Evolutionary conservation across 2,797 vertebrate genomes (phyloP).

Genomic region (Chaetodon trifasciatus): DNA sequence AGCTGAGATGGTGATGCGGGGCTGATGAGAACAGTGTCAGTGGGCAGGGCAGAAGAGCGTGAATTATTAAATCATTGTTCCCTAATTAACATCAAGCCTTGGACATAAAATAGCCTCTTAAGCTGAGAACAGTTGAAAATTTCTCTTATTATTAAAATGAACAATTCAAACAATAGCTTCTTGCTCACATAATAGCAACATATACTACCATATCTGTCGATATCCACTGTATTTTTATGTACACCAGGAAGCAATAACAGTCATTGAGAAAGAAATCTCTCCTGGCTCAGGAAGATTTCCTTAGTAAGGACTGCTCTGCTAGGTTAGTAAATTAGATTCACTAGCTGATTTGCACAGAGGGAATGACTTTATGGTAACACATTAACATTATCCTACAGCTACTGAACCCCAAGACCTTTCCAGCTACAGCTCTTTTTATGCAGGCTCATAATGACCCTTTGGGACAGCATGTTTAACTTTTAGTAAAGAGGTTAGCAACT

Average conservation of each 20-base stretch:
- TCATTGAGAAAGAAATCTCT: not conserved
- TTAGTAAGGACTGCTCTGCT: not conserved
- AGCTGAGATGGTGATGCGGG: slow-evolving; percentile 48
- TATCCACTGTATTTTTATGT: slow-evolving; percentile 11
- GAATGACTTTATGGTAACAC: slow-evolving; percentile 51
- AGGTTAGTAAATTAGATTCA: slow-evolving; percentile 3
- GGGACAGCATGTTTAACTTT: slow-evolving; percentile 43
- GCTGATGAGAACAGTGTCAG: slow-evolving; percentile 69
- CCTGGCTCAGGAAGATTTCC: not conserved
- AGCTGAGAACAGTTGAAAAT: slow-evolving; percentile 53
- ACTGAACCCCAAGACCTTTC: slow-evolving; percentile 61
- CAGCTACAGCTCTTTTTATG: slow-evolving; percentile 63
- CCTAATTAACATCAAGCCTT: slow-evolving; percentile 73
- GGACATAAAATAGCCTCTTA: slow-evolving; percentile 58
- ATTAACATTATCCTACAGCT: slow-evolving; percentile 70
- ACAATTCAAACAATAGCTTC: slow-evolving; percentile 30
- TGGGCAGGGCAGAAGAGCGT: slow-evolving; percentile 69
- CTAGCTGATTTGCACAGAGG: slow-evolving; percentile 18
- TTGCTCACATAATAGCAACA: slow-evolving; percentile 21
- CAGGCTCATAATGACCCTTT: slow-evolving; percentile 51
- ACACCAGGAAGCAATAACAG: slow-evolving; percentile 5
- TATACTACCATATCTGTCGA: slow-evolving; percentile 3
- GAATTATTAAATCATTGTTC: slow-evolving; percentile 79
- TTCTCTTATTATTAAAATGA: slow-evolving; percentile 37
- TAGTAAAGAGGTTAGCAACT: slow-evolving; percentile 46